Conservation (phyloP, 2,888 invertebrate genomes). For the Nasonia oneida region DNA sequence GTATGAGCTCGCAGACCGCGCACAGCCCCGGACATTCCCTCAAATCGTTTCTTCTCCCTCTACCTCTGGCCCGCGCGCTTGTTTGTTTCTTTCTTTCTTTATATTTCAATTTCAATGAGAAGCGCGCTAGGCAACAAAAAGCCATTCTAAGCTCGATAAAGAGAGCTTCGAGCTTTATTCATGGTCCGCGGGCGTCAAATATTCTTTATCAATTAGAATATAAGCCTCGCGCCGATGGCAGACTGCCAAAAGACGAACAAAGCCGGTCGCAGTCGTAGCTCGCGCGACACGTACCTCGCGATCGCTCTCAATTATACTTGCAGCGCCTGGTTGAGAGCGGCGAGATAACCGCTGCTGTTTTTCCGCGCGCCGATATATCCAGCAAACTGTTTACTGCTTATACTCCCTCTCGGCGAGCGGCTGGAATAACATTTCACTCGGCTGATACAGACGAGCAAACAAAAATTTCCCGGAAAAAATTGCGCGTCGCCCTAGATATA, state of each 20-base stretch:
- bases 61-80: background rate
- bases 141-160: background rate
- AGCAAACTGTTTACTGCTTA: constrained; percentile 35
- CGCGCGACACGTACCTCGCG: background rate
- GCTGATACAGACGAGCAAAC: background rate
- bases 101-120: constrained; percentile 8
- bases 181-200: background rate
- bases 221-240: constrained; percentile 15
- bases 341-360: background rate
- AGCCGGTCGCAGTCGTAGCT: background rate
- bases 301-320: background rate
- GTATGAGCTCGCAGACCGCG: constrained; percentile 39
- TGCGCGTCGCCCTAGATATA: background rate
- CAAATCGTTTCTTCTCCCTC: constrained; percentile 6
- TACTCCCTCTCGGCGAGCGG: background rate
- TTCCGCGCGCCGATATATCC: too few relatives aligned
- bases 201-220: constrained; percentile 38
- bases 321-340: background rate
- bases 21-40: background rate
- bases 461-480: background rate
- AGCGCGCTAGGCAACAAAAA: background rate
- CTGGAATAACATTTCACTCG: constrained; percentile 46
- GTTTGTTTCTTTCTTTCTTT: background rate
- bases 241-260: constrained; percentile 18
- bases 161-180: background rate